Evolutionary conservation across 1,140 invertebrate species (phyloP).

Genomic region (Drosophila kanapiae): DNA sequence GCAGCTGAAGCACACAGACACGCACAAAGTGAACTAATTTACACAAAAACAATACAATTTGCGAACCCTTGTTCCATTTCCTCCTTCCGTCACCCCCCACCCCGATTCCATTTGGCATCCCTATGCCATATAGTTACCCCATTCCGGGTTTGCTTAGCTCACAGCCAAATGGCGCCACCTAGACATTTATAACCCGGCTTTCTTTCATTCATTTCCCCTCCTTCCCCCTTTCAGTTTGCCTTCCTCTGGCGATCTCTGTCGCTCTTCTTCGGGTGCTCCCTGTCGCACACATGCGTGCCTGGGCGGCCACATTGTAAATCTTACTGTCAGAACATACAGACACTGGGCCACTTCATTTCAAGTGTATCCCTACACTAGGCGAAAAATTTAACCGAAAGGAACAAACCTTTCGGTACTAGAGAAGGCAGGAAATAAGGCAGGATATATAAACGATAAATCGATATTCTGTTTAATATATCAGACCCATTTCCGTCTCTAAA

Average conservation of each 20-base stretch:
- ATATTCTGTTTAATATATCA: too few species aligned
- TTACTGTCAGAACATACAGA: slow-evolving; percentile 73
- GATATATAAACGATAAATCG: too few species aligned
- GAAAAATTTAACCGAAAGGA: not conserved
- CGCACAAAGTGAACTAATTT: slow-evolving; percentile 78
- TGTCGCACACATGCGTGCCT: slow-evolving; percentile 52
- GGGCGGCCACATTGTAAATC: slow-evolving; percentile 77
- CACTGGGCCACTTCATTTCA: slow-evolving; percentile 66
- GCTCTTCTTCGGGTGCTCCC: not conserved
- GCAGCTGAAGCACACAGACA: slow-evolving; percentile 47
- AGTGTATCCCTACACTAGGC: slow-evolving; percentile 18
- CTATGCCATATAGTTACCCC: slow-evolving; percentile 42
- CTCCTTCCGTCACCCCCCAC: not conserved
- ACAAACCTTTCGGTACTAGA: too few species aligned
- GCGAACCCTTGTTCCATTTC: slow-evolving; percentile 71
- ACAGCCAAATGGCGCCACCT: slow-evolving; percentile 78
- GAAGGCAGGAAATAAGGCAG: too few species aligned
- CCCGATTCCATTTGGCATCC: slow-evolving; percentile 46
- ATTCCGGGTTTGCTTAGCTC: slow-evolving; percentile 63
- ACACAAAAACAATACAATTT: slow-evolving; percentile 84
- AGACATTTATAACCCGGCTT: slow-evolving; percentile 71
- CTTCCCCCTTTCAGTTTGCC: not conserved
- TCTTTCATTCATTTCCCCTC: slow-evolving; percentile 25
- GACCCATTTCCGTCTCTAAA: too few species aligned
- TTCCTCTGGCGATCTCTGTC: slow-evolving; percentile 23